Evolutionary conservation across 2,113 vertebrate genomes (phyloP), one percentile per base, ranked within the genome.

Genomic region (Phrynosoma blainvillii): DNA sequence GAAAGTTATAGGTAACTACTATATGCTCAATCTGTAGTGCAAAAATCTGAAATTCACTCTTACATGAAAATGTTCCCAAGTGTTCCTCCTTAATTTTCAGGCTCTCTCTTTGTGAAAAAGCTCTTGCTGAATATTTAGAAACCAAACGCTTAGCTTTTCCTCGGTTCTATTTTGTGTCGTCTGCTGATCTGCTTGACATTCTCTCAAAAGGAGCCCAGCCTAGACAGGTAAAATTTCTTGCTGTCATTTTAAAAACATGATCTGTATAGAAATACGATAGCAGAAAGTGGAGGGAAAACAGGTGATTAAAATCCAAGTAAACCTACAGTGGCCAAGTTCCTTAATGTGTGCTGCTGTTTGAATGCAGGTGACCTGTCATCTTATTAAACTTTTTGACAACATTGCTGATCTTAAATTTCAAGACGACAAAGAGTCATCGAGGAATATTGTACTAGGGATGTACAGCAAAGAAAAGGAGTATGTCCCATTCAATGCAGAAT

Each of bases 141-240:
- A 97, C 96, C 7, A 98, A 98, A 85, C 91, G 93, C 56, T 47
- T 97, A 32, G 93, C 95, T 74, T 98, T 98, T 89, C 97, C 96
- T 25, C 82, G 91, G 27, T 98, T 98, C 94, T 98, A 87, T 95
- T 98, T 98, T 88, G 91, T 97, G 90, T 98, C 97, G 79, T 97
- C 97, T 21, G 89, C 96, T 84, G 97, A 98, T 84, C 93, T 98
- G 87, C 94, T 98, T 91, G 97, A 98, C 89, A 97, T 98, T 68
- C 95, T 98, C 77, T 98, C 97, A 56, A 97, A 97, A 93, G 96
- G 96, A 94, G 88, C 91, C 84, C 95, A 97, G 54, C 97, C 97
- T 9, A 96, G 93, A 89, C 92, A 97, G 96, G 97, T 98, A 96
- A 92, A n/a, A 18, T 23, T 92, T 74, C 85, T 88, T 84, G 52